Percentiles rank a stretch among this genome's conserved stretches.
Conservation (phyloP, 2,113 vertebrate species). For the Camelus bactrianus region DNA sequence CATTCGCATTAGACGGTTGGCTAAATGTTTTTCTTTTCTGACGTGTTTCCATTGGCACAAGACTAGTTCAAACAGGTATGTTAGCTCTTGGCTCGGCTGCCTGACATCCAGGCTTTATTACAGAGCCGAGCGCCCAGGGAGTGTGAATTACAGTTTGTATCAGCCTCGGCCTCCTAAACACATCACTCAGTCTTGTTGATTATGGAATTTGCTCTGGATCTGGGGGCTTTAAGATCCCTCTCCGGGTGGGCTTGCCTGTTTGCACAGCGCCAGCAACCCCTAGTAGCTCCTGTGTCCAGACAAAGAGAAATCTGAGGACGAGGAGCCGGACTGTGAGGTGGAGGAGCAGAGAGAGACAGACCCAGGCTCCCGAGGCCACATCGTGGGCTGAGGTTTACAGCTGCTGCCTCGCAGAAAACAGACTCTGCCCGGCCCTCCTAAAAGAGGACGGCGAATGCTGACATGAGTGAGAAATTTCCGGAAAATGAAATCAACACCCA, state of each 20-base stretch:
- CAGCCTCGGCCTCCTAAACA: constrained; percentile 86
- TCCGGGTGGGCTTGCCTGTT: constrained; percentile 77
- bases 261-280: constrained; percentile 71
- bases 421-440: constrained; percentile 56
- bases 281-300: constrained; percentile 59
- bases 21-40: constrained; percentile 84
- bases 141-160: constrained; percentile 87
- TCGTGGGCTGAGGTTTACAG: constrained; percentile 59
- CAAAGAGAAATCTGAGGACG: constrained; percentile 70
- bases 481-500: constrained; percentile 51
- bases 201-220: constrained; percentile 84
- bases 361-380: not conserved
- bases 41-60: constrained; percentile 85
- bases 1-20: constrained; percentile 84
- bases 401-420: constrained; percentile 31
- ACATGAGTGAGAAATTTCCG: constrained; percentile 45
- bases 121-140: constrained; percentile 82
- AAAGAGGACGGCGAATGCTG: constrained; percentile 36
- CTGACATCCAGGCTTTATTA: constrained; percentile 88
- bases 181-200: constrained; percentile 89
- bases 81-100: constrained; percentile 85
- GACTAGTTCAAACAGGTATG: constrained; percentile 88
- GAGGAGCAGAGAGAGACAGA: constrained; percentile 55
- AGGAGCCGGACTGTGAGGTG: not conserved
- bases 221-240: constrained; percentile 80